Conservation (phyloP, 2,797 vertebrate species). For the Sarcophilus harrisii region DNA sequence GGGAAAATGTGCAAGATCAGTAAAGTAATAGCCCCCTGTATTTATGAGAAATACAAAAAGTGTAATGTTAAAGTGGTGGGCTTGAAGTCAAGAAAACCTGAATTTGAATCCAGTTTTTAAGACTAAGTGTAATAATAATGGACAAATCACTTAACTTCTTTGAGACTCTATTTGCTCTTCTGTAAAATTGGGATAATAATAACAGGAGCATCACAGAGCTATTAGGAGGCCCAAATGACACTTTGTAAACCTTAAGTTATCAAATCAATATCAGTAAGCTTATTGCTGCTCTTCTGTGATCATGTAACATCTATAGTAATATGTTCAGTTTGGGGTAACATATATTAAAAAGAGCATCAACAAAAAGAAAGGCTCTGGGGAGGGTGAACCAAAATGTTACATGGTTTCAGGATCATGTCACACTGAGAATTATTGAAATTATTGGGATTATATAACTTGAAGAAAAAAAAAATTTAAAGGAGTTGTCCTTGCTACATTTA, state of each 20-base stretch:
- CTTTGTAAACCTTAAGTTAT: background rate
- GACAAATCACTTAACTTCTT: background rate
- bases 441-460: background rate
- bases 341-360: background rate
- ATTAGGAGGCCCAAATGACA: background rate
- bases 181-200: background rate
- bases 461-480: background rate
- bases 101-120: background rate
- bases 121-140: background rate
- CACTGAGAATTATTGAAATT: background rate
- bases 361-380: background rate
- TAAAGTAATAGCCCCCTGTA: background rate
- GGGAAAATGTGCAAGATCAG: background rate
- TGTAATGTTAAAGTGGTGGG: background rate
- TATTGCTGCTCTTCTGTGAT: background rate
- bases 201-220: background rate
- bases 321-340: background rate
- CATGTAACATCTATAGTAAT: background rate
- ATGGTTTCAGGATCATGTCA: background rate
- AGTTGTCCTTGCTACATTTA: background rate
- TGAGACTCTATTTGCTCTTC: background rate
- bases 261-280: background rate
- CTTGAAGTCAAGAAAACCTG: no score
- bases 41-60: background rate
- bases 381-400: background rate